These are phyloP conservation scores for Cephonodes hylas DNA, from an alignment of 2,888 invertebrate species.

Conservation along the genomic window DNA sequence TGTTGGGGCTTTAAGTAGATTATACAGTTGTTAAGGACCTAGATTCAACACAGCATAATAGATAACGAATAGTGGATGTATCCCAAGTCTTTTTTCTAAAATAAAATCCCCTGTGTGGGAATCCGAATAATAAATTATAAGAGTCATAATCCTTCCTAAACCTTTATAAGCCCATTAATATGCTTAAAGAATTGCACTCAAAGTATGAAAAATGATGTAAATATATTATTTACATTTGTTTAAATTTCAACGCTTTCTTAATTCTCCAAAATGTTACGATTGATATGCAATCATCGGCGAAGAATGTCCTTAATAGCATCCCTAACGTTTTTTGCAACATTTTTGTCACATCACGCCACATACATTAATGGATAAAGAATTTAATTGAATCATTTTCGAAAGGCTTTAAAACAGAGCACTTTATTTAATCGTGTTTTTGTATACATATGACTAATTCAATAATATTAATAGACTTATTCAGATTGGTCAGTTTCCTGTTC, in stretches of 20 bases:
- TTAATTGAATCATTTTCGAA: neutral
- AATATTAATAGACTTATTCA: neutral
- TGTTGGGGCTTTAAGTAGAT: no score
- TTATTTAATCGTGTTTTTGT: neutral
- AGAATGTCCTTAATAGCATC: neutral
- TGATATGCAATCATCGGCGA: neutral
- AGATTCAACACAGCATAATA: no score
- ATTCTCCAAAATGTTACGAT: neutral
- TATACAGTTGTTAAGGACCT: no score
- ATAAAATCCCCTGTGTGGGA: no score
- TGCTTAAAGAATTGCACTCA: no score
- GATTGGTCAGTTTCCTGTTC: neutral
- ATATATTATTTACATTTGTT: neutral
- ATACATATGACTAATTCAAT: neutral
- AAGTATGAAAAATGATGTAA: no score
- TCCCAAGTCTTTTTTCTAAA: no score
- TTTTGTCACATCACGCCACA: neutral
- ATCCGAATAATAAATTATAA: no score
- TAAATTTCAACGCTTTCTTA: neutral
- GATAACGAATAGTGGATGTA: no score
- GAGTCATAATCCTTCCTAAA: no score
- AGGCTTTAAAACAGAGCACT: neutral
- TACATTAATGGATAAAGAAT: neutral
- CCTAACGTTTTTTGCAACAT: neutral
- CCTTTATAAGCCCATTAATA: no score